A percentile compares a stretch with the other conserved stretches of the same genome.
phyloP scores from a whole-genome alignment of 1,140 invertebrate genomes.

The Meloidogyne hapla region DNA sequence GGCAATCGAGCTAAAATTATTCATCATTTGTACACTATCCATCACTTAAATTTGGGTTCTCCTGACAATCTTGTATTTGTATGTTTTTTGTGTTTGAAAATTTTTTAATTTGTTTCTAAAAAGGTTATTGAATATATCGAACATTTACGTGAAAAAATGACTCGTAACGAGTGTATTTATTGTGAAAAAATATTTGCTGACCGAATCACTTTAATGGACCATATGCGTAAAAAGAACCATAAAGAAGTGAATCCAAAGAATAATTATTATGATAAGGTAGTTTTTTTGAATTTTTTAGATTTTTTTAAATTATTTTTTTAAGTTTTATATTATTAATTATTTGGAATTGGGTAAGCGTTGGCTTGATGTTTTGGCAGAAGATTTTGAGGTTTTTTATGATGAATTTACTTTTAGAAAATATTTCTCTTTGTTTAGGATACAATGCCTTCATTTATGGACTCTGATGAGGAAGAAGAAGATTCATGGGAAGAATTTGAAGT shows the following conservation, averaged over 20 bases:
- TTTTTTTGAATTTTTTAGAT: not conserved
- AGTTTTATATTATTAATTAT: conserved; percentile 64
- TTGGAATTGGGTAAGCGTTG: conserved; percentile 63
- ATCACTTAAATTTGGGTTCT: conserved; percentile 62
- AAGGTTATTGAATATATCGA: conserved; percentile 60
- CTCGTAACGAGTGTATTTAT: conserved; percentile 63
- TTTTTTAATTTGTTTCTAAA: not conserved
- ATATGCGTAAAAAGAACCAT: conserved; percentile 63
- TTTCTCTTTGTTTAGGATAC: conserved; percentile 40
- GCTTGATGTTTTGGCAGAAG: conserved; percentile 64
- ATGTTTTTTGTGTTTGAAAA: not conserved
- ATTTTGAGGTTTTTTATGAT: conserved; percentile 49
- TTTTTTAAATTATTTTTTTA: conserved; percentile 14
- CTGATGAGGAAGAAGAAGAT: conserved; percentile 60
- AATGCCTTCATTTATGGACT: conserved; percentile 63
- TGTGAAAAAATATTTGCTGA: conserved; percentile 63
- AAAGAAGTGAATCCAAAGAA: conserved; percentile 63
- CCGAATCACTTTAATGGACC: conserved; percentile 60
- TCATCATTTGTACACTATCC: conserved; percentile 64
- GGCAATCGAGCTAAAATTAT: conserved; percentile 63
- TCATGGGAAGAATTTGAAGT: conserved; percentile 60
- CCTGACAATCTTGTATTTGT: conserved; percentile 51
- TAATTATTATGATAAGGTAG: conserved; percentile 61
- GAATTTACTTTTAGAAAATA: not conserved
- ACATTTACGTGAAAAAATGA: conserved; percentile 56